Conservation (phyloP, 2,797 vertebrate genomes). For the Chloroceryle amazona region DNA sequence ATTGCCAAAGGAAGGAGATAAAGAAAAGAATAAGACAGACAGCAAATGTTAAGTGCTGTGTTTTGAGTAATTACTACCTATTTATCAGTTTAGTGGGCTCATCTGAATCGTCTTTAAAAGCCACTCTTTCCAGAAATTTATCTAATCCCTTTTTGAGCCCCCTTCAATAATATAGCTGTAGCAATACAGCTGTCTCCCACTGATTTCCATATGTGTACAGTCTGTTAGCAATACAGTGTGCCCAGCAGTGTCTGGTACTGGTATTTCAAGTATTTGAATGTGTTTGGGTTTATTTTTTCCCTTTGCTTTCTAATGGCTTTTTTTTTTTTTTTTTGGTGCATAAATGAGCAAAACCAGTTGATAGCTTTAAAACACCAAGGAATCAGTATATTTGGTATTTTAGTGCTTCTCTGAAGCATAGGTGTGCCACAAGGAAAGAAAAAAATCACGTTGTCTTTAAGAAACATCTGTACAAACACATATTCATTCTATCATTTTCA, state of each 20-base stretch:
- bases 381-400: not conserved
- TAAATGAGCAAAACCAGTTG: not conserved
- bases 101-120: not conserved
- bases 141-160: not conserved
- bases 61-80: not conserved
- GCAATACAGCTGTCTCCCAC: not conserved
- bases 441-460: not conserved
- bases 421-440: not conserved
- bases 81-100: not conserved
- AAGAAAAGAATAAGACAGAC: not conserved
- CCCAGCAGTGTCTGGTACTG: not conserved
- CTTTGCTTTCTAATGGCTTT: not conserved
- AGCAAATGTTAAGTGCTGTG: not conserved
- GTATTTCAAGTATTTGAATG: not conserved
- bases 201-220: not conserved
- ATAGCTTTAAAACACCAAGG: not conserved
- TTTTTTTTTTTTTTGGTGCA: not conserved
- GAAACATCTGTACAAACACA: not conserved
- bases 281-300: not conserved
- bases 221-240: not conserved
- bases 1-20: not conserved
- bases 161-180: not conserved
- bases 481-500: not conserved
- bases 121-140: not conserved
- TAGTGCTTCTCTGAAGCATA: not conserved